Evolutionary conservation across 2,888 invertebrate genomes (phyloP).

Genomic region (Agrochola litura): DNA sequence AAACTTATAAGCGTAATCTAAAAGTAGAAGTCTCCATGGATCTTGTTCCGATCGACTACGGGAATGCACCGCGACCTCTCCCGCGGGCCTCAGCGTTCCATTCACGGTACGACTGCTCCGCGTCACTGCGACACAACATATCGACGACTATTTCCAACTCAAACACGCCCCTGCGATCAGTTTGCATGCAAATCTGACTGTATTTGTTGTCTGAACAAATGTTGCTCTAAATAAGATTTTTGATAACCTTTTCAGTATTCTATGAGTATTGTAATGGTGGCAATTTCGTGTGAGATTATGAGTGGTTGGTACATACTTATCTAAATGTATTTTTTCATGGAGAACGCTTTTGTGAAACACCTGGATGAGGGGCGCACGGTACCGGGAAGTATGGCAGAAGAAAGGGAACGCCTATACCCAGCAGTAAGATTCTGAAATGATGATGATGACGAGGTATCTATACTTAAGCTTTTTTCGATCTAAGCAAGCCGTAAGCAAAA

Average conservation of each 20-base stretch:
- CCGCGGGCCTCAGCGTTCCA: conserved; percentile 54
- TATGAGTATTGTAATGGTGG: conserved; percentile 25
- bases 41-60: conserved; percentile 57
- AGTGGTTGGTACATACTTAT: too few species aligned
- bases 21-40: conserved; percentile 46
- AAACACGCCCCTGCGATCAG: conserved; percentile 48
- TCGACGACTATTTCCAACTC: conserved; percentile 43
- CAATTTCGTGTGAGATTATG: conserved; percentile 30
- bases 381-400: too few species aligned
- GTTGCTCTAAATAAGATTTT: conserved; percentile 50
- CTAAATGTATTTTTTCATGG: too few species aligned
- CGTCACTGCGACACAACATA: conserved; percentile 42
- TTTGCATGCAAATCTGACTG: conserved; percentile 57
- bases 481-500: too few species aligned
- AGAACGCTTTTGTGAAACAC: too few species aligned
- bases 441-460: too few species aligned
- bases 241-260: conserved; percentile 54
- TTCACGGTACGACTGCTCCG: conserved; percentile 52
- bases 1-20: background rate
- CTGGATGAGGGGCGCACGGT: too few species aligned
- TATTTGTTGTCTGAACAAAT: conserved; percentile 32
- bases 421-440: too few species aligned
- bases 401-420: too few species aligned
- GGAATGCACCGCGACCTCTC: conserved; percentile 65
- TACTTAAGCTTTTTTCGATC: too few species aligned